Evolutionary conservation across 2,797 vertebrate genomes (phyloP).

Genomic region (Aulostomus chinensis): DNA sequence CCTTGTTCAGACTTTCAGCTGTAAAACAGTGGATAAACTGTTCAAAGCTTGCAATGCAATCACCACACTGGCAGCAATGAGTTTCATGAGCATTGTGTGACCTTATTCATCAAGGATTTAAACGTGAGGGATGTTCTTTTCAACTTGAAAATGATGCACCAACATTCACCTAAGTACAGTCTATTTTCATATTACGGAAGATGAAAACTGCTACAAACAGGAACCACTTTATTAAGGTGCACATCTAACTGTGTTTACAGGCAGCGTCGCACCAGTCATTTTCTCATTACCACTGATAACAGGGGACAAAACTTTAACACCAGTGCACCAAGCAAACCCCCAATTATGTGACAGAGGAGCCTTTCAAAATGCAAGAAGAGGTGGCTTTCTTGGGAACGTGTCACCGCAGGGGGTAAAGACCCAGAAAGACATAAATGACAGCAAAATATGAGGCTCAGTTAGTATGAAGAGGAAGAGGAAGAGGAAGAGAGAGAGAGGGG

Average conservation of each 20-base stretch:
- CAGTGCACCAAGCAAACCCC: constrained; percentile 55
- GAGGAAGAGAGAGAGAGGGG: background rate
- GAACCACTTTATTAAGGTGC: constrained; percentile 27
- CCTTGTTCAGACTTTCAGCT: too few species aligned
- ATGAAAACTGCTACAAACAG: background rate
- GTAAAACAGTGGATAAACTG: too few species aligned
- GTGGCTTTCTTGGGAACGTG: constrained; percentile 24
- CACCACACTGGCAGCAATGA: too few species aligned
- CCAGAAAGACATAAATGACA: constrained; percentile 39
- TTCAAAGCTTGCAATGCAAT: too few species aligned
- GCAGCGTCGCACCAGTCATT: constrained; percentile 53
- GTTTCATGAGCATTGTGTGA: too few species aligned
- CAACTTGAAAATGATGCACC: too few species aligned
- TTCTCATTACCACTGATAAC: constrained; percentile 76
- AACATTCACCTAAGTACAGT: too few species aligned
- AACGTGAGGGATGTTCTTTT: too few species aligned
- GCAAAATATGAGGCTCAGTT: constrained; percentile 36
- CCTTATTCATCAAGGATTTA: too few species aligned
- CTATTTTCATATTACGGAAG: too few species aligned
- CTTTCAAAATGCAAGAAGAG: constrained; percentile 50
- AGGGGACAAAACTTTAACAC: constrained; percentile 66
- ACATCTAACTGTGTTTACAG: constrained; percentile 51
- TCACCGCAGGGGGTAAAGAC: constrained; percentile 62
- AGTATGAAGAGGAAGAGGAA: constrained; percentile 30
- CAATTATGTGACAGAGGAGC: constrained; percentile 71